Evolutionary conservation across 2,888 invertebrate species (phyloP).

Genomic region (Magallana nippona): DNA sequence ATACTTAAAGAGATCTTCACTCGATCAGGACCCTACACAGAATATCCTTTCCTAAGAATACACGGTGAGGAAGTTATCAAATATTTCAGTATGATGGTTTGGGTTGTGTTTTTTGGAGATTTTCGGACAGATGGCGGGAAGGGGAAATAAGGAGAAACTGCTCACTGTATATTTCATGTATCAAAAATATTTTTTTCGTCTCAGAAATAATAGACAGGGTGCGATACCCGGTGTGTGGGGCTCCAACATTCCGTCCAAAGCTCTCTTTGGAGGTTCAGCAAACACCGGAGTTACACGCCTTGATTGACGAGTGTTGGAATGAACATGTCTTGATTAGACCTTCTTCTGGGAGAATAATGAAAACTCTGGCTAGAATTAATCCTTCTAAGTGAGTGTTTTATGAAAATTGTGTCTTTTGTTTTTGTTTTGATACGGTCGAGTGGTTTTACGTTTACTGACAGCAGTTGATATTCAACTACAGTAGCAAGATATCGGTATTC

Average conservation of each 20-base stretch:
- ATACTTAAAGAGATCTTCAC: slow-evolving; percentile 74
- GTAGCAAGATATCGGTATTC: too few species aligned
- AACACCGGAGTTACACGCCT: slow-evolving; percentile 62
- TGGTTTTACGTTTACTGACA: too few species aligned
- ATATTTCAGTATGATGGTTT: too few species aligned
- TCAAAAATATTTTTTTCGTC: background rate
- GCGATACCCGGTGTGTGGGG: slow-evolving; percentile 48
- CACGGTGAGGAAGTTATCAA: slow-evolving; percentile 16
- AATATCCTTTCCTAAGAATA: slow-evolving; percentile 63
- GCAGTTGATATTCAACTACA: too few species aligned
- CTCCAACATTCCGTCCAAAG: slow-evolving; percentile 64
- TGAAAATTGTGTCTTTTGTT: background rate
- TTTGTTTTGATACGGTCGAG: too few species aligned
- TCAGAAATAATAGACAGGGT: slow-evolving; percentile 68
- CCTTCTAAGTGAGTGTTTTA: slow-evolving; percentile 62
- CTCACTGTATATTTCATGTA: too few species aligned
- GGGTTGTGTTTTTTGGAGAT: background rate
- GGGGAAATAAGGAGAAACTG: too few species aligned
- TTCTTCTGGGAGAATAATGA: slow-evolving; percentile 63
- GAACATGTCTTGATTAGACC: slow-evolving; percentile 69
- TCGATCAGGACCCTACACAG: slow-evolving; percentile 69
- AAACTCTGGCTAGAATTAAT: slow-evolving; percentile 68
- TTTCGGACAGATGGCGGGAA: too few species aligned
- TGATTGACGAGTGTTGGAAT: slow-evolving; percentile 71
- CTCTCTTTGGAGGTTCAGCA: slow-evolving; percentile 63